Base-by-base conservation (phyloP, 1,140 invertebrate genomes). In the Drosophila suzukii region DNA sequence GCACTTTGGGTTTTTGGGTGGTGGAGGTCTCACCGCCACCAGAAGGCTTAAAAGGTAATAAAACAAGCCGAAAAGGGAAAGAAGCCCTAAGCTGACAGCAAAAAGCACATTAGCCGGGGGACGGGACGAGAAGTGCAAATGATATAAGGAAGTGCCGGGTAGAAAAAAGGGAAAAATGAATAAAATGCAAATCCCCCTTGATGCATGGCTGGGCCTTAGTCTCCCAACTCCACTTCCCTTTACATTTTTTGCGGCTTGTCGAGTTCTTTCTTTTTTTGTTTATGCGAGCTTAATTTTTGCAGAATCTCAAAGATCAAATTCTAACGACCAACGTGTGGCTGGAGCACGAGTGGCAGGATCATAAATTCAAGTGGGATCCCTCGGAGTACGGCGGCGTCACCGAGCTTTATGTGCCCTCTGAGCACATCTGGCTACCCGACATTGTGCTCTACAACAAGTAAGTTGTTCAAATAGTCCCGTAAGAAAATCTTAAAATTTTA, bases 381-480 rank as follows among this genome's bases (percentile, higher is more conserved):
- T 93, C 94, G 44, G 98, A 99, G 90, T 99, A 99, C 92, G 98
- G 98, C 0, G 98, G 98, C 8, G 97, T 99, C 32, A 97, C 95
- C 6, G 97, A 98, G 92, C 94, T 98, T 41, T 98, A 98, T 92
- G 97, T 98, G 47, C 97, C 97, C 12, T 97, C 97, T 7, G 97
- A 98, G 93, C 97, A 98, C 91, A 98, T 98, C 86, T 98, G 97
- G 97, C 93, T 98, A 43, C 98, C 98, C 13, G 98, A 99, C 93
- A 98, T 98, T 80, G 97, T 99, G 13, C 94, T 99, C n/a, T 99
- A 98, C 92, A 99, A 99, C 94, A 99, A 99, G 97, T 98, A 93
- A 95, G 95, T 94, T 0, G 15, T 0, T 2, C 11, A 12, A 17
- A 36, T 15, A 70, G 12, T 13, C 15, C 1, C 2, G 30, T 20